Conservation (phyloP, 2,888 invertebrate species). For the Norana najaformis region DNA sequence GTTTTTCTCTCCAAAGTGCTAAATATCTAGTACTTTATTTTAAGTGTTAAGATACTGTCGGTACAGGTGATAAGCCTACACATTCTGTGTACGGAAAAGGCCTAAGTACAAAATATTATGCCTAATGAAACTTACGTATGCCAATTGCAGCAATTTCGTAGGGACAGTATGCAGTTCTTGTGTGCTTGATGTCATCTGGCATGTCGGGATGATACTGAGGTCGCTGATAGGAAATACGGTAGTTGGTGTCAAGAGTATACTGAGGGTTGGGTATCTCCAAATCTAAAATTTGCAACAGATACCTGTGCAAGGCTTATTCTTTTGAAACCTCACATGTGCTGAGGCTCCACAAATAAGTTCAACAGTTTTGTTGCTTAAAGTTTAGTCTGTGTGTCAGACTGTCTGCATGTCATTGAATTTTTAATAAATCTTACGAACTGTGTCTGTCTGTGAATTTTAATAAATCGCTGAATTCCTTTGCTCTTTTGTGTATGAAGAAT, state of each 20-base stretch:
- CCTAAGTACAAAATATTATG: background rate
- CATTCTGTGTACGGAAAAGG: background rate
- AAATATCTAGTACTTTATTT: no score
- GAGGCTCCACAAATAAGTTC: background rate
- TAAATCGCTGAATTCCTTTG: background rate
- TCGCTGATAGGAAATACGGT: background rate
- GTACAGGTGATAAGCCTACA: no score
- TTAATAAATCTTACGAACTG: no score
- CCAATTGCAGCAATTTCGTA: background rate
- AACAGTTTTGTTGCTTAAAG: background rate
- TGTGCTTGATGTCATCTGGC: conserved; percentile 19
- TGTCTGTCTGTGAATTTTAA: background rate
- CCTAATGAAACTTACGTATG: background rate
- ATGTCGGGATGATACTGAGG: conserved; percentile 19
- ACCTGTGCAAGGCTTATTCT: background rate
- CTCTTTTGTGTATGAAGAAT: background rate
- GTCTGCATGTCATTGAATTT: no score
- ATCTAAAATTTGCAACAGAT: conserved; percentile 1
- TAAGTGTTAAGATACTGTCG: no score
- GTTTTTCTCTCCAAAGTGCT: background rate
- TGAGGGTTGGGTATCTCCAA: background rate
- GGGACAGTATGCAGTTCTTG: background rate
- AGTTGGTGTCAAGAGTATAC: conserved; percentile 19
- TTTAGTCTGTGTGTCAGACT: background rate
- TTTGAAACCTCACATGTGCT: background rate